phyloP scores from a whole-genome alignment of 2,797 vertebrate genomes.

The Neostethus bicornis region DNA sequence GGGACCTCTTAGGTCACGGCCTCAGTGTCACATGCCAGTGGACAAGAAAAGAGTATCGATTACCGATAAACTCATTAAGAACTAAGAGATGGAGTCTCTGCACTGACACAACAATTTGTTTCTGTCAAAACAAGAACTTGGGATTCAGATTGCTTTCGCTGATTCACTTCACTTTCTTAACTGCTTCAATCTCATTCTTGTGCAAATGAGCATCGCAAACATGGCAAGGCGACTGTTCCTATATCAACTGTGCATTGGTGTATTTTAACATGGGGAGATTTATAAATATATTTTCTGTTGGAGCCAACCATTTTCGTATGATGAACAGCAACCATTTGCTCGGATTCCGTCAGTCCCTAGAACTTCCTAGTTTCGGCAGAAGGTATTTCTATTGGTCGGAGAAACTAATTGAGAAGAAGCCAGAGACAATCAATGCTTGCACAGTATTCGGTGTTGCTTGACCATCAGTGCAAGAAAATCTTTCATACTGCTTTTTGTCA shows the following conservation, averaged over 20 bases:
- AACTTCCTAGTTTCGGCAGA: too few relatives aligned
- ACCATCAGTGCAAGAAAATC: too few relatives aligned
- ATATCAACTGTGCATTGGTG: constrained; percentile 4
- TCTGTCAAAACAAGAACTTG: constrained; percentile 57
- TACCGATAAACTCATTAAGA: constrained; percentile 74
- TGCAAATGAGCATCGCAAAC: constrained; percentile 17
- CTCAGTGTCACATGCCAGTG: constrained; percentile 57
- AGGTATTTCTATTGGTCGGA: too few relatives aligned
- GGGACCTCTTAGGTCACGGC: constrained; percentile 45
- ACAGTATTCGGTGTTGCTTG: too few relatives aligned
- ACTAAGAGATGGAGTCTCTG: constrained; percentile 35
- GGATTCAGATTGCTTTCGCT: constrained; percentile 38
- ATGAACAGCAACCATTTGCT: too few relatives aligned
- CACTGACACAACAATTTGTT: constrained; percentile 57
- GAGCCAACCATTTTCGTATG: too few relatives aligned
- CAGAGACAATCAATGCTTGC: too few relatives aligned
- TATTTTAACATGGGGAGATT: constrained; percentile 1
- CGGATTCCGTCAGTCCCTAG: too few relatives aligned
- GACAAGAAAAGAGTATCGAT: constrained; percentile 62
- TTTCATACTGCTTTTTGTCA: too few relatives aligned
- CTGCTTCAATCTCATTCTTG: constrained; percentile 41
- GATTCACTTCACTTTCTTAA: constrained; percentile 23
- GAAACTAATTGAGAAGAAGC: too few relatives aligned
- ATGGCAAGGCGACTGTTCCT: neutral
- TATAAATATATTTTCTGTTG: too few relatives aligned